phyloP scores from a whole-genome alignment of 2,113 vertebrate genomes.

The Chionodraco myersi region DNA sequence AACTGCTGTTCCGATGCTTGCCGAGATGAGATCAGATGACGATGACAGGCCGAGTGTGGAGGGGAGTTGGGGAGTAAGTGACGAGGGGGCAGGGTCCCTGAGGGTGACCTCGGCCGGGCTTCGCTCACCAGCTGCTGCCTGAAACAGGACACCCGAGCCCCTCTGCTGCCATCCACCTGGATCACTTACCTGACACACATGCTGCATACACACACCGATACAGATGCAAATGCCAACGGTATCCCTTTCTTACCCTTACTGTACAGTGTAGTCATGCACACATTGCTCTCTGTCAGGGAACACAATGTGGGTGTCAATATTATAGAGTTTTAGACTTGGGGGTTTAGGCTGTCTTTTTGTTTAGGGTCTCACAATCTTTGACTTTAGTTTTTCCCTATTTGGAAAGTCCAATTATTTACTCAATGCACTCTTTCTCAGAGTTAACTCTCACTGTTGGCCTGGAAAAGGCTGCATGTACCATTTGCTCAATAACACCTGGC shows the following conservation, averaged over 20 bases:
- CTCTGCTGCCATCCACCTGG: conserved; percentile 71
- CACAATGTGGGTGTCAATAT: background rate
- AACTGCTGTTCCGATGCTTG: conserved; percentile 57
- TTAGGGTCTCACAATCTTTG: background rate
- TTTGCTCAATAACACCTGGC: background rate
- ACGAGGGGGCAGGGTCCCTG: conserved; percentile 50
- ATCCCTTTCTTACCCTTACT: conserved; percentile 3
- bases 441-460: background rate
- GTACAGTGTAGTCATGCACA: background rate
- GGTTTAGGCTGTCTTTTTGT: background rate
- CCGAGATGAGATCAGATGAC: conserved; percentile 74
- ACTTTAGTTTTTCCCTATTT: background rate
- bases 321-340: background rate
- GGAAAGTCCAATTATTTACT: background rate
- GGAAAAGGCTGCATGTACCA: background rate
- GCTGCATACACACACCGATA: conserved; percentile 21
- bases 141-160: conserved; percentile 77
- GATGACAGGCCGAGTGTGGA: conserved; percentile 56
- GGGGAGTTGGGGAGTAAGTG: conserved; percentile 30
- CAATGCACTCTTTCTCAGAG: background rate
- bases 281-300: background rate
- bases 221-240: conserved; percentile 51
- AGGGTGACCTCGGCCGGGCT: conserved; percentile 70
- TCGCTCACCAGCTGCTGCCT: conserved; percentile 81
- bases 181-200: conserved; percentile 73